phyloP scores from a whole-genome alignment of 2,797 vertebrate species.

The Macropodus opercularis region DNA sequence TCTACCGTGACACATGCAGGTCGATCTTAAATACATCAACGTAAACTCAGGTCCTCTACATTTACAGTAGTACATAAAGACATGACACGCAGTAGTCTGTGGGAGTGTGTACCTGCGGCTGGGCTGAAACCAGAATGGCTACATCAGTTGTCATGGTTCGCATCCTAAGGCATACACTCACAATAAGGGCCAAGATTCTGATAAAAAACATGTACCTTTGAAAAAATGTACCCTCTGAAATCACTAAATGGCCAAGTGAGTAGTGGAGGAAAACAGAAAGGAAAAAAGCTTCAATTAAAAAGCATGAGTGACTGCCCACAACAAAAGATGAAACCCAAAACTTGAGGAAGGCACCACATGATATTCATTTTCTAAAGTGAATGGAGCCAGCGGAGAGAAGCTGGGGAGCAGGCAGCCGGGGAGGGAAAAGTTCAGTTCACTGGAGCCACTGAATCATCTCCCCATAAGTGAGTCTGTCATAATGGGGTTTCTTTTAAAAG shows the following conservation, averaged over 20 bases:
- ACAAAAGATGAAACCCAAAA: slow-evolving; percentile 78
- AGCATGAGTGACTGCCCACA: slow-evolving; percentile 72
- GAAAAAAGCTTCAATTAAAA: slow-evolving; percentile 73
- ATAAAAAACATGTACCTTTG: slow-evolving; percentile 73
- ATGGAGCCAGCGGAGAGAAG: slow-evolving; percentile 67
- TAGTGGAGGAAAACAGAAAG: slow-evolving; percentile 49
- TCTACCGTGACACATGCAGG: slow-evolving; percentile 6
- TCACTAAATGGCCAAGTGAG: slow-evolving; percentile 53
- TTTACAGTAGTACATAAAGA: not conserved
- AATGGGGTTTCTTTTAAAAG: slow-evolving; percentile 71
- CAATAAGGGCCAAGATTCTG: slow-evolving; percentile 60
- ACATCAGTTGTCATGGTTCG: slow-evolving; percentile 25
- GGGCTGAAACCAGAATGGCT: slow-evolving; percentile 19
- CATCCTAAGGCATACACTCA: slow-evolving; percentile 28
- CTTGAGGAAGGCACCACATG: slow-evolving; percentile 71
- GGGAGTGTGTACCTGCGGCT: not conserved
- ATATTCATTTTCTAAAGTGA: slow-evolving; percentile 75
- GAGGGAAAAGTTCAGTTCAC: slow-evolving; percentile 68
- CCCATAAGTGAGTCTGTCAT: slow-evolving; percentile 71
- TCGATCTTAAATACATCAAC: slow-evolving; percentile 18
- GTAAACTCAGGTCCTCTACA: not conserved
- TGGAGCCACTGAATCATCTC: slow-evolving; percentile 70
- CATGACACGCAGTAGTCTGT: not conserved
- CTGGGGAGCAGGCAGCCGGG: slow-evolving; percentile 45
- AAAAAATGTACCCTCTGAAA: slow-evolving; percentile 71